Base-by-base conservation (phyloP, 2,888 invertebrate genomes). In the Dicycla oo region DNA sequence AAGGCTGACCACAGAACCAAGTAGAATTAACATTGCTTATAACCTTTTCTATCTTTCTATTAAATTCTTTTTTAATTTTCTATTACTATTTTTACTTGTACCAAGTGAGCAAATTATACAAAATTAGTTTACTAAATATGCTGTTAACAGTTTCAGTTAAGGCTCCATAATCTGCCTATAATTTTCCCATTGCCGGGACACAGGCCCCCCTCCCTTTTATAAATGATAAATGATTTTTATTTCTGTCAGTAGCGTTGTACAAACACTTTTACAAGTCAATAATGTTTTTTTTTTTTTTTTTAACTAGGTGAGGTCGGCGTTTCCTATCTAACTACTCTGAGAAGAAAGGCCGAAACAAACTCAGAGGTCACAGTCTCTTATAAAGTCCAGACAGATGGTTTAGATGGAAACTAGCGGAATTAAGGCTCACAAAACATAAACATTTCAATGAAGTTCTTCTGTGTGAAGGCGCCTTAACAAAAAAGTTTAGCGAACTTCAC, bases 401-500 rank as follows among this genome's bases (percentile, higher is more conserved):
- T 18, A 18, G 18, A 40, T 23, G 1, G 18, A 8, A 23, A 40
- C 5, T 8, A 8, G 3, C 15, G n/a, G 4, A 23, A 8, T 0
- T 10, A 23, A 18, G 10, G 6, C 13, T 40, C 10, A 38, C 13
- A 38, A 58, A 38, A 58, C 15, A 38, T 15, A 58, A 43, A n/a
- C 1, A 2, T 65, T 65, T 7, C 0, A 23, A 38, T 8, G 13
- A 23, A 5, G 13, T 26, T 58, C 6, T 51, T 38, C 18, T 34
- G 0, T 26, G 34, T 51, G 6, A 8, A 45, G 0, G 0, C 1
- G 7, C 26, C 51, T 61, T 26, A 20, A 56, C 5, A 15, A 11
- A 51, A 56, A 68, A 65, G 20, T 56, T 65, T 23, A 2, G 3
- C 58, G 13, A 53, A 56, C 40, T 56, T 67, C 18, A 13, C 6